Evolutionary conservation across 2,113 vertebrate genomes (phyloP).

Genomic region (Heloderma charlesbogerti): DNA sequence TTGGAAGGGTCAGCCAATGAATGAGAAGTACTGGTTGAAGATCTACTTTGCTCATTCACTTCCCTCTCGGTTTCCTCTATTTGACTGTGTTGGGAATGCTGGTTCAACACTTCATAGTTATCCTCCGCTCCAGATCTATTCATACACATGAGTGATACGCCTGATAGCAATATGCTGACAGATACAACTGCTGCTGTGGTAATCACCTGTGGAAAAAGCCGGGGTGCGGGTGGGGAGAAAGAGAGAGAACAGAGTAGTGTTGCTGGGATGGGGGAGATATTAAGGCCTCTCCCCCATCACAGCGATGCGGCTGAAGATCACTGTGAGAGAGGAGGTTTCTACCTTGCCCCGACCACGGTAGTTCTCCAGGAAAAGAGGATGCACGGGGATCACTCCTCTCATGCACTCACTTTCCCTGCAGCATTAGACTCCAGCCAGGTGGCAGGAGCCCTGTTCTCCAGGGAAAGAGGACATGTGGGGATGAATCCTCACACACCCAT

Average conservation of each 20-base stretch:
- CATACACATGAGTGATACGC: constrained; percentile 88
- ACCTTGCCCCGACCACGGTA: too few relatives aligned
- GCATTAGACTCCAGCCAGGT: too few relatives aligned
- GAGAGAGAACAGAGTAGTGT: not conserved
- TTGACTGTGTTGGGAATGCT: constrained; percentile 68
- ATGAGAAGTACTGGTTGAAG: constrained; percentile 49
- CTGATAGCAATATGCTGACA: constrained; percentile 85
- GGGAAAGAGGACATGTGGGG: too few relatives aligned
- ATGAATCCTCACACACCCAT: too few relatives aligned
- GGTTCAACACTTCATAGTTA: constrained; percentile 79
- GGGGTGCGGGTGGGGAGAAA: constrained; percentile 4
- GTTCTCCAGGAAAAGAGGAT: too few relatives aligned
- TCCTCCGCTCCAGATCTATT: constrained; percentile 84
- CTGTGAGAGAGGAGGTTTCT: too few relatives aligned
- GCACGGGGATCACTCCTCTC: too few relatives aligned
- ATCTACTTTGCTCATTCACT: constrained; percentile 62
- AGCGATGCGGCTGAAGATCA: too few relatives aligned
- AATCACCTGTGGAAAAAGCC: constrained; percentile 81
- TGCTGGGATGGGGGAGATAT: too few relatives aligned
- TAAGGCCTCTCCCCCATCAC: too few relatives aligned
- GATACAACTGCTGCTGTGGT: constrained; percentile 84
- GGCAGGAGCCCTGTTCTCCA: too few relatives aligned
- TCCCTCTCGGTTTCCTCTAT: constrained; percentile 70
- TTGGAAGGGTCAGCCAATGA: constrained; percentile 53
- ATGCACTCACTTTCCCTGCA: too few relatives aligned